These are phyloP conservation scores for Drosophila macrospina DNA, from an alignment of 2,888 invertebrate species.

Conservation along the genomic window DNA sequence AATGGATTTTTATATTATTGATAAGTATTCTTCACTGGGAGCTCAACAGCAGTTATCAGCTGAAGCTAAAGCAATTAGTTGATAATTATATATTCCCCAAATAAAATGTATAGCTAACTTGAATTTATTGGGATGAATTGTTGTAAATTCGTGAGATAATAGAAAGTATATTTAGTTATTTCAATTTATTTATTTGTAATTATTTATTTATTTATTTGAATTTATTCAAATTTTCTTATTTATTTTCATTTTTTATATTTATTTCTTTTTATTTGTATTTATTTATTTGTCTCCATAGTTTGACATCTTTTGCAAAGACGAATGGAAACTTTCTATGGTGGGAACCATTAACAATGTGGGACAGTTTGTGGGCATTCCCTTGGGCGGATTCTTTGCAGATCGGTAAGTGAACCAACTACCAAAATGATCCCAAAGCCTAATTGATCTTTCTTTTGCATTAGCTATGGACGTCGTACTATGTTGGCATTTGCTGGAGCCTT, in stretches of 20 bases:
- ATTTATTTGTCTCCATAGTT: conserved; percentile 60
- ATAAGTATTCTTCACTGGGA: background rate
- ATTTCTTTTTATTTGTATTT: background rate
- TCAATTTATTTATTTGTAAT: background rate
- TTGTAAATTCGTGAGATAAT: background rate
- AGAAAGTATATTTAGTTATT: background rate
- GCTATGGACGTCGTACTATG: conserved; percentile 88
- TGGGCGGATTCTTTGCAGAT: conserved; percentile 89
- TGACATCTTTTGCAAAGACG: conserved; percentile 79
- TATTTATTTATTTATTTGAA: too few relatives aligned
- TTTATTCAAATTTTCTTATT: too few relatives aligned
- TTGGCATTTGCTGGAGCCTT: conserved; percentile 86
- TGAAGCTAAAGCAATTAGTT: too few relatives aligned
- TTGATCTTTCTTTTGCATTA: conserved; percentile 23
- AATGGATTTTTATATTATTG: background rate
- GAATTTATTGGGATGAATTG: too few relatives aligned
- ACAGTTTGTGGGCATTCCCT: conserved; percentile 90
- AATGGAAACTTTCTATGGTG: conserved; percentile 90
- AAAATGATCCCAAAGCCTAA: background rate
- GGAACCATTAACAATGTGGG: conserved; percentile 91
- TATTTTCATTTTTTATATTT: too few relatives aligned
- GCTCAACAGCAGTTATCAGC: too few relatives aligned
- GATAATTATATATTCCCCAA: too few relatives aligned
- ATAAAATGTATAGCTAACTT: too few relatives aligned
- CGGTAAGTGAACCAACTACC: conserved; percentile 82